Percentiles rank a stretch among this genome's conserved stretches.
phyloP scores from a whole-genome alignment of 2,888 invertebrate species.

The Thysanoteuthis rhombus region DNA sequence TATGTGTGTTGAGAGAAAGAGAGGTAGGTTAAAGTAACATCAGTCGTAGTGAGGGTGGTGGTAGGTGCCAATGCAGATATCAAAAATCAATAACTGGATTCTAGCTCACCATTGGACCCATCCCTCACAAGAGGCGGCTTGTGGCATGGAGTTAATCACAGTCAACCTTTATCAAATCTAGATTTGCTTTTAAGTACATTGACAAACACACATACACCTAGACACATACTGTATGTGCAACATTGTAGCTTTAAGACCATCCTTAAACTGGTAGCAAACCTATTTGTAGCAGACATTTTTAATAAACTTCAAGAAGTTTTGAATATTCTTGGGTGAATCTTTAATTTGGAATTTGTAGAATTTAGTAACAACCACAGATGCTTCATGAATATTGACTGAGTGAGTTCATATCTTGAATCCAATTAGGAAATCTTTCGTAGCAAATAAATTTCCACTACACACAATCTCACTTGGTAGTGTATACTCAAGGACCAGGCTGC shows the following conservation, averaged over 20 bases:
- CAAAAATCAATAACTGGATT: neutral
- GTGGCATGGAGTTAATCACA: neutral
- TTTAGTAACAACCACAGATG: neutral
- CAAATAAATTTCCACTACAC: conserved; percentile 1
- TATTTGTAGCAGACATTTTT: neutral
- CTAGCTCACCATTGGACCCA: neutral
- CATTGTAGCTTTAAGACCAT: neutral
- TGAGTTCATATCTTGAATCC: neutral
- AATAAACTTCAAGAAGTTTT: neutral
- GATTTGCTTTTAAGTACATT: neutral
- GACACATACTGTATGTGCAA: too few species aligned
- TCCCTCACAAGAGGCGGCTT: neutral
- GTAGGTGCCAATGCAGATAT: neutral
- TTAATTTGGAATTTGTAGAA: neutral
- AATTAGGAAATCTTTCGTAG: neutral
- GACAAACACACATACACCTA: neutral
- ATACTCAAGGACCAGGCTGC: neutral
- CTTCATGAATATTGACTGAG: neutral
- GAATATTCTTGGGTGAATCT: neutral
- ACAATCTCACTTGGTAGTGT: neutral
- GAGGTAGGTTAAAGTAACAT: neutral
- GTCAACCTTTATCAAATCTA: neutral
- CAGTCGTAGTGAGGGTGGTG: neutral
- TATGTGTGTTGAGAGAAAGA: neutral
- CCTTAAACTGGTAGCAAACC: neutral